A percentile compares a stretch with the other conserved stretches of the same genome.
Conservation (phyloP, 2,113 vertebrate species). For the Smithornis capensis region DNA sequence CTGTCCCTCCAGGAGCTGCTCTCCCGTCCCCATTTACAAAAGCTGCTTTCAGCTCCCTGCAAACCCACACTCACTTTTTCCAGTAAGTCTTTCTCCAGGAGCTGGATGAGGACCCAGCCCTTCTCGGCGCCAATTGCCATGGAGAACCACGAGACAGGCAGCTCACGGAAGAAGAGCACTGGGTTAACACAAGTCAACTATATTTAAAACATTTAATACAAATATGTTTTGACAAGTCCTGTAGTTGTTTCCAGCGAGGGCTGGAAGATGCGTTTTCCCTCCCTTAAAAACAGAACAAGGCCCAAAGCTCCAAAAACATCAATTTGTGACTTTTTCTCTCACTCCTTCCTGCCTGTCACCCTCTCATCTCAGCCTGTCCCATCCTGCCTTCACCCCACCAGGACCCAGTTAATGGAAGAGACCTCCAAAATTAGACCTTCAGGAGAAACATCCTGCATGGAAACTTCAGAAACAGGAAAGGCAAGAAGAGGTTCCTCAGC, state of each 20-base stretch:
- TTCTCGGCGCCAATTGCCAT: conserved; percentile 1
- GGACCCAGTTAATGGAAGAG: background rate
- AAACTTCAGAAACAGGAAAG: background rate
- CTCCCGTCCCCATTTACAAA: background rate
- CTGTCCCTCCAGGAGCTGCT: background rate
- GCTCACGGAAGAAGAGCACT: background rate
- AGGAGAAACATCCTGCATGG: background rate
- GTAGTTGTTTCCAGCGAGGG: background rate
- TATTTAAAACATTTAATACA: conserved; percentile 64
- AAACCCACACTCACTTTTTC: conserved; percentile 56
- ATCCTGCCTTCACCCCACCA: background rate
- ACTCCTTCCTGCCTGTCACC: background rate
- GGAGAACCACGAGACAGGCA: background rate
- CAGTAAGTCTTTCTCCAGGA: conserved; percentile 24
- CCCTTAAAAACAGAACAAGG: conserved; percentile 19
- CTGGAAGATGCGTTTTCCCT: background rate
- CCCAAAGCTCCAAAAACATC: background rate
- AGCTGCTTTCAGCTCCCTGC: conserved; percentile 30
- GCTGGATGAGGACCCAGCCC: conserved; percentile 6
- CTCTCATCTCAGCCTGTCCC: background rate
- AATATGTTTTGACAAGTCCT: conserved; percentile 41
- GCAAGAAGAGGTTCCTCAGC: background rate
- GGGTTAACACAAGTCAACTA: background rate
- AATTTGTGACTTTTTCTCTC: background rate
- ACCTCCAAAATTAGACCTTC: background rate